These are phyloP conservation scores for Anoura caudifer DNA, from an alignment of 2,113 vertebrate species.

Conservation along the genomic window DNA sequence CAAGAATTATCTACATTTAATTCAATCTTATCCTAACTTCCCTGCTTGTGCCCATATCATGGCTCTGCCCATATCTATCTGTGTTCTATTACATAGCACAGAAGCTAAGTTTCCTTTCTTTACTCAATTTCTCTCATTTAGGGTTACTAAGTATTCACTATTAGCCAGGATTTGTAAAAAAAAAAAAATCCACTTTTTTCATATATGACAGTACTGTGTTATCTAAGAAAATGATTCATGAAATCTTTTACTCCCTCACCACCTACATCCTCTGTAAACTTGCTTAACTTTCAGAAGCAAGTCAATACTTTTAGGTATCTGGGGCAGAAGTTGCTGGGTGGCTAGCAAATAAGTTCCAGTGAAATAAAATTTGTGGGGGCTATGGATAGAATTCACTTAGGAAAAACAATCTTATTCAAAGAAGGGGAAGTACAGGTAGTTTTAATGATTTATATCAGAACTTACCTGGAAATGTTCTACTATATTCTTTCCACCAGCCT, in stretches of 20 bases:
- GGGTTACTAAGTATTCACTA: not conserved
- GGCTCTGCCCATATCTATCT: not conserved
- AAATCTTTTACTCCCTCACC: not conserved
- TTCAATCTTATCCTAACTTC: not conserved
- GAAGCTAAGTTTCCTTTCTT: not conserved
- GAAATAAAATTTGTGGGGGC: not conserved
- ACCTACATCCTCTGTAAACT: not conserved
- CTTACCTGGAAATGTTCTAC: slow-evolving; percentile 34
- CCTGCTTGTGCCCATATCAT: not conserved
- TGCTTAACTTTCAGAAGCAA: not conserved
- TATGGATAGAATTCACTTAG: not conserved
- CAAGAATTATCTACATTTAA: not conserved
- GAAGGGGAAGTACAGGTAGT: not conserved
- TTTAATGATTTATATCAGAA: not conserved
- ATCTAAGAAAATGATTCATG: not conserved
- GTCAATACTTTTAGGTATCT: not conserved
- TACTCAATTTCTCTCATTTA: not conserved
- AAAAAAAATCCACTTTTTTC: not conserved
- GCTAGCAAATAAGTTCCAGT: not conserved
- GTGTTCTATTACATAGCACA: not conserved
- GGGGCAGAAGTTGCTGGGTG: not conserved
- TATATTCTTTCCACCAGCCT: not conserved
- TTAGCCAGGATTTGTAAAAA: not conserved
- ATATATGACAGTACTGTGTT: not conserved
- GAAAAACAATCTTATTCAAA: not conserved